Conservation (phyloP, 2,113 vertebrate species). For the Xiphophorus hellerii region DNA sequence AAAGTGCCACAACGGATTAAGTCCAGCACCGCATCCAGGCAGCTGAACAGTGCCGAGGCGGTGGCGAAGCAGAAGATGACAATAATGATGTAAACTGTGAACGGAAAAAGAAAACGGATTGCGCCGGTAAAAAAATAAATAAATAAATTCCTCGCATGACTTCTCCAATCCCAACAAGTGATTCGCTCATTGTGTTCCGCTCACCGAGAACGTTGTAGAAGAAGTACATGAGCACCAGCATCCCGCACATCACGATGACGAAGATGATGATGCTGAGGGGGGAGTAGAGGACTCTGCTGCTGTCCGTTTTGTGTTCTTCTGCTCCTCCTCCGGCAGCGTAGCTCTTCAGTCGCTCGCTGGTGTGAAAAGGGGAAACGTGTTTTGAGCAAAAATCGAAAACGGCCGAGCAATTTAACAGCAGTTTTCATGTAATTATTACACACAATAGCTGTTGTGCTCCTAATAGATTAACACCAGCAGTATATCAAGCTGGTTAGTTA, state of each 20-base stretch:
- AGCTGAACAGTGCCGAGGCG: constrained; percentile 90
- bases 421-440: no score
- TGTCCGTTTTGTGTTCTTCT: constrained; percentile 59
- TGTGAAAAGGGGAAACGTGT: constrained; percentile 14
- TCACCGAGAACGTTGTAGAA: constrained; percentile 94
- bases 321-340: constrained; percentile 49
- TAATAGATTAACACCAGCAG: no score
- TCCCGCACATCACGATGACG: constrained; percentile 88
- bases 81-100: constrained; percentile 92
- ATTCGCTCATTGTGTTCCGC: constrained; percentile 26
- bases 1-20: constrained; percentile 82
- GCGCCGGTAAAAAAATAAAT: neutral
- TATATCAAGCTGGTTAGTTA: no score
- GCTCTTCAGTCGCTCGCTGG: constrained; percentile 83
- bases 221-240: constrained; percentile 94
- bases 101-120: neutral
- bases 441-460: no score
- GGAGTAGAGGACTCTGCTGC: constrained; percentile 81
- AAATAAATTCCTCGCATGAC: no score
- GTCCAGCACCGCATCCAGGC: constrained; percentile 85
- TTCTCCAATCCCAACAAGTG: no score
- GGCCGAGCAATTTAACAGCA: no score
- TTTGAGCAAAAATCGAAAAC: no score
- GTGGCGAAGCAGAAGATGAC: constrained; percentile 92
- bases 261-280: constrained; percentile 89